Base-by-base conservation (phyloP, 2,888 invertebrate species). In the Oscheius sp. region DNA sequence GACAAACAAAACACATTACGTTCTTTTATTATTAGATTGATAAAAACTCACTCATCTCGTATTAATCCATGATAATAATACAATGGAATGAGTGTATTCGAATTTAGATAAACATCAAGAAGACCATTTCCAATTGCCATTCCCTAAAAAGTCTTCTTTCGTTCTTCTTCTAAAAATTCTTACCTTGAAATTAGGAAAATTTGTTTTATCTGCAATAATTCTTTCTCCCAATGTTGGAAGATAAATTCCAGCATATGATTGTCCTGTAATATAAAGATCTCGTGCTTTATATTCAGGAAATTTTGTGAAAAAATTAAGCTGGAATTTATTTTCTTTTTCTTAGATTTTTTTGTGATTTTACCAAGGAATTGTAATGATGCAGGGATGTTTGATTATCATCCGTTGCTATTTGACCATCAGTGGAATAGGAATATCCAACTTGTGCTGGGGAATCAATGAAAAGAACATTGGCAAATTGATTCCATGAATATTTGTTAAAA, bases 401-500 rank as follows among this genome's bases (percentile, higher is more conserved):
- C 27, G 76, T 74, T 5, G 84, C 88, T 76, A 89, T 88, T 64
- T 90, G 88, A 55, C 87, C 86, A 79, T 89, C 89, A 12, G 82
- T 83, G 2, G 89, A 83, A 79, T 90, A 91, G 0, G 90, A 90
- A 78, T 87, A 91, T 0, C 91, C 91, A 41, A 91, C 91, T 41
- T 91, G 91, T 16, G 90, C 91, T 18, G 91, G 91, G 2, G 91
- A 89, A 83, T 91, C 91, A 66, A 91, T 73, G 78, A 89, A 91
- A 49, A 91, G 72, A 73, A 91, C 89, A 79, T 91, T 91, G 12
- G 90, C 90, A 21, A 89, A 82, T 90, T 90, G 66, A 73, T 88
- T 88, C 88, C 87, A 88, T 7, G 80, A 58, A 66, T 82, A 85
- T 16, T 73, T 74, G 68, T 88, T 88, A 45, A 76, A 66, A 43